A percentile compares a stretch with the other conserved stretches of the same genome.
These are phyloP conservation scores for Agriopis marginaria DNA, from an alignment of 2,888 invertebrate species.

Conservation along the genomic window DNA sequence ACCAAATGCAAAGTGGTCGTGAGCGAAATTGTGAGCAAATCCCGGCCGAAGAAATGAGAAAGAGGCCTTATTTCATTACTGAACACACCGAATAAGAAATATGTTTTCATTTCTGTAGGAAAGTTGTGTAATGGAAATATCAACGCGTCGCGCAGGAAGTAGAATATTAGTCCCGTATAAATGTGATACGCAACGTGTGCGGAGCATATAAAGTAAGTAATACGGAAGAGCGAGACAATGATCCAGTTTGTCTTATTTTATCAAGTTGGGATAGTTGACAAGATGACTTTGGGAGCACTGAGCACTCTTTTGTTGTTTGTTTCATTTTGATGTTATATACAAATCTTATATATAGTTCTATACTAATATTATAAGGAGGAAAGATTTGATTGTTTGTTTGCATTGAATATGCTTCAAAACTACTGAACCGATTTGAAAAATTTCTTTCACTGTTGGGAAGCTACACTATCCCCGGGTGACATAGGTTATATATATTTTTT, in stretches of 20 bases:
- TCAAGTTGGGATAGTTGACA: constrained; percentile 40
- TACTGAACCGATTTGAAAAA: no score
- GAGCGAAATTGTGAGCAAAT: constrained; percentile 71
- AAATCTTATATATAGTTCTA: no score
- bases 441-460: no score
- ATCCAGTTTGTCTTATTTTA: constrained; percentile 35
- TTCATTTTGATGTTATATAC: constrained; percentile 2
- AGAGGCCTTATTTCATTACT: constrained; percentile 65
- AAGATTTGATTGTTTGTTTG: no score
- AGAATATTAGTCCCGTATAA: constrained; percentile 40
- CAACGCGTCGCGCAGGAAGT: constrained; percentile 34
- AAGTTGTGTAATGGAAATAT: constrained; percentile 44
- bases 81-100: constrained; percentile 60
- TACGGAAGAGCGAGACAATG: constrained; percentile 38
- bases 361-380: no score
- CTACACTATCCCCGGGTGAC: no score
- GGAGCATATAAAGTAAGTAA: constrained; percentile 36
- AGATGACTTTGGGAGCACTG: constrained; percentile 15
- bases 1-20: constrained; percentile 66
- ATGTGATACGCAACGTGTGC: constrained; percentile 37
- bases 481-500: no score
- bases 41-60: constrained; percentile 62
- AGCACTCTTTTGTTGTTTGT: constrained; percentile 33
- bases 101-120: constrained; percentile 56
- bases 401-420: no score